Base-by-base conservation (phyloP, 2,797 vertebrate species). In the Xiphorhynchus erythropygius region DNA sequence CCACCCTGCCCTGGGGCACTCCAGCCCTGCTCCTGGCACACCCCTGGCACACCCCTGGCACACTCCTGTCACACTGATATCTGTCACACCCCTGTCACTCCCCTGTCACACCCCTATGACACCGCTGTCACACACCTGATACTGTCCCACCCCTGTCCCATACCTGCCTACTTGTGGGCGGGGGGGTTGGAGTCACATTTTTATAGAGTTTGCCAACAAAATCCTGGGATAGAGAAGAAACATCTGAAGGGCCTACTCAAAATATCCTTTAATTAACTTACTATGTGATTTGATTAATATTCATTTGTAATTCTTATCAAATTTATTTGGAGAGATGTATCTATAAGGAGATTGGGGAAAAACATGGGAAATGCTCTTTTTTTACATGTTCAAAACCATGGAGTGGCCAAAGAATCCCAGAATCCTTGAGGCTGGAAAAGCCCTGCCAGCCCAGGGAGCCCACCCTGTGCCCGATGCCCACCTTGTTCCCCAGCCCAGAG, bases 351-450 rank as follows among this genome's bases (percentile, higher is more conserved):
- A 57, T 3, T 2, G 42, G 18, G 3, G 46, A 13, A 24, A 59
- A 35, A 33, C 23, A 23, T 2, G 3, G 24, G 18, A 32, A 65
- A 59, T 14, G 3, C 14, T 10, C 13, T 14, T 57, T 37, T 50
- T 32, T 59, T 7, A 11, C 15, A 11, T 0, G 1, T 28, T 28
- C 11, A 33, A 77, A 89, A 18, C 11, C 18, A 3, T 2, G 6
- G 9, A 50, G 18, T 10, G 11, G 13, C 7, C 28, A 3, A 0
- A 22, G 46, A 37, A 37, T 37, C 37, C 37, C 37, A 13, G 42
- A 35, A n/a, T 28, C 4, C 13, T 0, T 52, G 1, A 4, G 8
- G 15, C 0, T 39, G 71, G 63, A 13, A 52, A 68, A 52, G 5
- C 18, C 15, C 53, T 52, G 23, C n/a, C 3, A 59, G 62, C 2